Base-by-base conservation (phyloP, 2,888 invertebrate species). In the Polymixis lichenea region DNA sequence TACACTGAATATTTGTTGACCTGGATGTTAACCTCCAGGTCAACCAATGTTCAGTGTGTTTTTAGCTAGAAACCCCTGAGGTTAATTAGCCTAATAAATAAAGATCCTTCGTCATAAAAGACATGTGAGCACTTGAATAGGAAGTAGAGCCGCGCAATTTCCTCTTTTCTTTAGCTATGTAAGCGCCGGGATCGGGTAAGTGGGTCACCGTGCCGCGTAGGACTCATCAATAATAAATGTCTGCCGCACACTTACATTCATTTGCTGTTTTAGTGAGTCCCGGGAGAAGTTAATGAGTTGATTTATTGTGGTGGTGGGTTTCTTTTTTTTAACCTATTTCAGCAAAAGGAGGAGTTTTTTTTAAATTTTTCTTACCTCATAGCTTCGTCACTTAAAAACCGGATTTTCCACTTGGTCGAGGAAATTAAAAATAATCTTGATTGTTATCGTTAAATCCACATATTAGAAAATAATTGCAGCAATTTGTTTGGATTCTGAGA, bases 181-280 rank as follows among this genome's bases (percentile, higher is more conserved):
- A 79, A 82, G 72, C 73, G 73, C 80, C 75, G 81, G 71, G 71
- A 62, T 74, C 77, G 84, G 73, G 75, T 64, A 77, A 93, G 82
- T 93, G 80, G 94, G 94, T 92, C 93, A 92, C 72, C 80, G 83
- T 89, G 87, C 76, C 89, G 82, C 53, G 83, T 7, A 80, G 76
- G 82, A 81, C 87, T 89, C 92, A 91, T 94, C 90, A 91, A 94
- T 94, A 92, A 88, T 88, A 86, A 83, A 90, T 82, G 73, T 25
- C 58, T 32, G 22, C 43, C 9, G 22, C 60, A 81, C 72, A 51
- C 61, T 61, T 15, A 55, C 53, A 38, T 65, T 51, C 17, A 15
- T 80, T 75, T 58, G 17, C 43, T 62, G 15, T 32, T 69, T 46
- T 17, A 51, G 28, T 15, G 15, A 56, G 22, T 56, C 60, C 56